Evolutionary conservation across 1,140 invertebrate genomes (phyloP).

Genomic region (Drosophila willistoni): DNA sequence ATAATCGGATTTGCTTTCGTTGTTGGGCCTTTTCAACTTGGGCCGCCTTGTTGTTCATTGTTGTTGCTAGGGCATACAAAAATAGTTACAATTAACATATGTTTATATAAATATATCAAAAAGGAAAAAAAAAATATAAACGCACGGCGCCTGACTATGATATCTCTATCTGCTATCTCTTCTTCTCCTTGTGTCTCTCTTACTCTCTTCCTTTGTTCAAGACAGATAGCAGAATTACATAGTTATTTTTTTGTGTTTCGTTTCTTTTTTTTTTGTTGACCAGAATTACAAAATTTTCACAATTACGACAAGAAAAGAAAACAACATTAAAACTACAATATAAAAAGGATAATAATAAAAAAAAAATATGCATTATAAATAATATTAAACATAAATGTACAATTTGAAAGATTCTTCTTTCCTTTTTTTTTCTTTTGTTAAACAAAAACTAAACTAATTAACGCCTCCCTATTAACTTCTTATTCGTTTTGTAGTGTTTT

Average conservation of each 20-base stretch:
- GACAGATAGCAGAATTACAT: slow-evolving; percentile 4
- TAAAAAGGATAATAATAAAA: not conserved
- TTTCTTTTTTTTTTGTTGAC: not conserved
- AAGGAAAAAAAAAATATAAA: not conserved
- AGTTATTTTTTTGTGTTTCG: not conserved
- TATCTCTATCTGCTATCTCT: not conserved
- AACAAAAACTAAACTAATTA: slow-evolving; percentile 12
- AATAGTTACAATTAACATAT: slow-evolving; percentile 9
- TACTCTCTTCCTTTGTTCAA: not conserved
- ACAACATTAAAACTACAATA: slow-evolving; percentile 7
- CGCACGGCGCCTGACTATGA: slow-evolving; percentile 15
- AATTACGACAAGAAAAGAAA: slow-evolving; percentile 2
- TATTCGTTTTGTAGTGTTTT: slow-evolving; percentile 28
- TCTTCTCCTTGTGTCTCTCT: not conserved
- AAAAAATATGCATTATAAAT: slow-evolving; percentile 18
- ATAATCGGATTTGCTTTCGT: slow-evolving; percentile 1
- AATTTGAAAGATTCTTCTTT: slow-evolving; percentile 14
- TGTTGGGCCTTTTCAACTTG: not conserved
- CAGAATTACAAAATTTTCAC: slow-evolving; percentile 12
- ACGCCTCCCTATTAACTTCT: slow-evolving; percentile 8
- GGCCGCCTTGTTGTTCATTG: not conserved
- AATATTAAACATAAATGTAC: slow-evolving; percentile 45
- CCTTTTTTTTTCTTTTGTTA: not conserved
- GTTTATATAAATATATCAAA: slow-evolving; percentile 15
- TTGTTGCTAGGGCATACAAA: not conserved